A percentile compares a stretch with the other conserved stretches of the same genome.
Evolutionary conservation across 2,797 vertebrate species (phyloP).

Genomic region (Rhynchonycteris naso): DNA sequence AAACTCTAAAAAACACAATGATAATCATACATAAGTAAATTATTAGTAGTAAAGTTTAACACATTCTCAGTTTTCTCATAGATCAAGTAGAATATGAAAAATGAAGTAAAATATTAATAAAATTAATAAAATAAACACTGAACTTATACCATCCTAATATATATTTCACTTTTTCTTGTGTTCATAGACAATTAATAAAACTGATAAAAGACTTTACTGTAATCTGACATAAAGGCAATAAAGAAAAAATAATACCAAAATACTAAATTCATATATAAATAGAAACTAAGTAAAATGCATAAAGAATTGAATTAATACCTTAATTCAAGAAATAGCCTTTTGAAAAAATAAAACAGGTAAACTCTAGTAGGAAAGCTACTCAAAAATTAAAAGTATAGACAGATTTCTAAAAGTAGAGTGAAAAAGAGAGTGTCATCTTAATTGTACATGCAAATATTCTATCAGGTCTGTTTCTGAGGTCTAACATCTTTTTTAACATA

Average conservation of each 20-base stretch:
- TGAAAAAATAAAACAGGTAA: background rate
- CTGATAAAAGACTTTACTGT: background rate
- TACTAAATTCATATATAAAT: background rate
- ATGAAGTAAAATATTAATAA: background rate
- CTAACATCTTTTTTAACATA: background rate
- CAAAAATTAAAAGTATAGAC: background rate
- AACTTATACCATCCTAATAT: background rate
- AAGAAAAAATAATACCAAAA: background rate
- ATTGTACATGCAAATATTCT: background rate
- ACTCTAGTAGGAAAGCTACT: background rate
- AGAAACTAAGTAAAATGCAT: background rate
- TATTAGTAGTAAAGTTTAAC: background rate
- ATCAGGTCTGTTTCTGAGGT: background rate
- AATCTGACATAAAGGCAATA: background rate
- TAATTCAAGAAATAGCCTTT: background rate
- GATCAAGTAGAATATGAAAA: background rate
- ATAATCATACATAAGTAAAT: background rate
- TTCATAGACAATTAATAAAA: background rate
- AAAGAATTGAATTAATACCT: background rate
- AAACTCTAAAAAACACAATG: background rate
- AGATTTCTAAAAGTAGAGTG: conserved; percentile 9
- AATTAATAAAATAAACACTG: background rate
- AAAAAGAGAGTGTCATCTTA: background rate
- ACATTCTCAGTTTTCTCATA: background rate
- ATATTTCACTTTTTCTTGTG: background rate